Evolutionary conservation across 2,797 vertebrate genomes (phyloP).

Genomic region (Taeniopygia guttata): DNA sequence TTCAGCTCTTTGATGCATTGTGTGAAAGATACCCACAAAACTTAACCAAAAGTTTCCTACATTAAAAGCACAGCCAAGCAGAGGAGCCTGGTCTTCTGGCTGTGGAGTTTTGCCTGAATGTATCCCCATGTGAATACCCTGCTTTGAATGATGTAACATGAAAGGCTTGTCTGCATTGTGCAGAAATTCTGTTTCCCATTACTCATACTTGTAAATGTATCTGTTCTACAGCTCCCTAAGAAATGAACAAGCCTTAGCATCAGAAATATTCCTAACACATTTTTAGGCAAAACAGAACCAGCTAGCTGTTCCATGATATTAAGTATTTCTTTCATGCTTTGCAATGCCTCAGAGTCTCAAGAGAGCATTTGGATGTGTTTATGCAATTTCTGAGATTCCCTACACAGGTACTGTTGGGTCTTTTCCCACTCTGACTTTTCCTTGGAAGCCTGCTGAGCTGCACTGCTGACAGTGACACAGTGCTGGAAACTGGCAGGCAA

Average conservation of each 20-base stretch:
- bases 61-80: constrained; percentile 47
- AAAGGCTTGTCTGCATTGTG: constrained; percentile 59
- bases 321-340: background rate
- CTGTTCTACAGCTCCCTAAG: constrained; percentile 47
- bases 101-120: constrained; percentile 43
- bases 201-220: constrained; percentile 57
- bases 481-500: background rate
- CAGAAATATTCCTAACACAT: constrained; percentile 26
- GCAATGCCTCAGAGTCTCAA: background rate
- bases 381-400: background rate
- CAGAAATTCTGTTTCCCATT: constrained; percentile 64
- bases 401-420: background rate
- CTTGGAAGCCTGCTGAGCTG: background rate
- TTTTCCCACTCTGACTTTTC: constrained; percentile 14
- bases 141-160: constrained; percentile 63
- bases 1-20: constrained; percentile 60
- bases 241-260: constrained; percentile 28
- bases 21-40: constrained; percentile 59
- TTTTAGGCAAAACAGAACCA: constrained; percentile 44
- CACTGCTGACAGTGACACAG: background rate
- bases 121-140: constrained; percentile 39
- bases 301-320: background rate
- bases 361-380: background rate
- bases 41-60: constrained; percentile 59
- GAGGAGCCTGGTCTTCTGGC: constrained; percentile 56